Evolutionary conservation across 2,797 vertebrate genomes (phyloP).

Genomic region (Acanthurus tractus): DNA sequence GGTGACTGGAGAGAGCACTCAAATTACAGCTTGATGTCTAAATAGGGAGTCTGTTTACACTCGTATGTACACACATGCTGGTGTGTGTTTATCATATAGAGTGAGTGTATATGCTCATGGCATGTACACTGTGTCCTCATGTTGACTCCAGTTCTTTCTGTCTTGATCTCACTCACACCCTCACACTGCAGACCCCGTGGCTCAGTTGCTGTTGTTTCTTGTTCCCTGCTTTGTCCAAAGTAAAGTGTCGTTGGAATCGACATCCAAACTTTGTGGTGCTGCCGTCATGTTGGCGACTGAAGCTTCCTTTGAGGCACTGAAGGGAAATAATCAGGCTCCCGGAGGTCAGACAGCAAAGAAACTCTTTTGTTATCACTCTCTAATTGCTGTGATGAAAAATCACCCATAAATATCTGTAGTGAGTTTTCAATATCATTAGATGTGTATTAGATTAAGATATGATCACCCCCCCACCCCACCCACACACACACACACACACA

Average conservation of each 20-base stretch:
- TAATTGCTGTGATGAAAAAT: not conserved
- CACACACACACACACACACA: too few relatives aligned
- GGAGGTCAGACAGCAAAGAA: not conserved
- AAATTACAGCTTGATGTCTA: conserved; percentile 58
- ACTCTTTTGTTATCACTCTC: not conserved
- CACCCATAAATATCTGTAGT: not conserved
- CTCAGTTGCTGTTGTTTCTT: conserved; percentile 28
- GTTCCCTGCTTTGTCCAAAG: conserved; percentile 33
- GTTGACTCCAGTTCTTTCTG: conserved; percentile 10
- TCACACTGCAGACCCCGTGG: conserved; percentile 15
- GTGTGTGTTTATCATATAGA: conserved; percentile 36
- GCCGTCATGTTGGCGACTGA: conserved; percentile 29
- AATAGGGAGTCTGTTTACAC: conserved; percentile 38
- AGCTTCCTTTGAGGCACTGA: conserved; percentile 17
- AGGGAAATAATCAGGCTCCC: not conserved
- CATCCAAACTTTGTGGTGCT: conserved; percentile 10
- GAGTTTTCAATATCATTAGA: not conserved
- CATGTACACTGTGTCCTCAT: conserved; percentile 20
- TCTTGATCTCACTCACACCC: conserved; percentile 20
- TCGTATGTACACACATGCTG: not conserved
- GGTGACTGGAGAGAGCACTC: conserved; percentile 33
- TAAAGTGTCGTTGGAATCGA: conserved; percentile 18
- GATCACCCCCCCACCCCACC: not conserved
- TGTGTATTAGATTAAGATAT: not conserved
- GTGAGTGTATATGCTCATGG: not conserved